A percentile compares a stretch with the other conserved stretches of the same genome.
Conservation (phyloP, 1,140 invertebrate genomes). For the Dufourea novaeangliae region DNA sequence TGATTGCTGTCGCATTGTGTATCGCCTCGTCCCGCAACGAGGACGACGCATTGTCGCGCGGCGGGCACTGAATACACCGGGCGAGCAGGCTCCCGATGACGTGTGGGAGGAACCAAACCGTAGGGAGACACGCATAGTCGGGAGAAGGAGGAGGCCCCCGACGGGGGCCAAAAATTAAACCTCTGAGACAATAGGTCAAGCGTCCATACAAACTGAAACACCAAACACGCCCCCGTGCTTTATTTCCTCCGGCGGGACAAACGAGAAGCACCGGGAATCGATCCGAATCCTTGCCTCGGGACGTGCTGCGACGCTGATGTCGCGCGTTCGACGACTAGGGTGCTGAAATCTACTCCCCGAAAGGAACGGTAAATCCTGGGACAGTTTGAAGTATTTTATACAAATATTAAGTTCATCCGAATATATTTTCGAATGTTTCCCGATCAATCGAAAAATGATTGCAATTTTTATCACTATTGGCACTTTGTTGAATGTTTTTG, state of each 20-base stretch:
- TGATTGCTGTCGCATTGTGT: conserved; percentile 81
- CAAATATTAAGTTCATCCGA: no score
- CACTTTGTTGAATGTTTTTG: no score
- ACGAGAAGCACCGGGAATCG: conserved; percentile 17
- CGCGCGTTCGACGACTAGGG: neutral
- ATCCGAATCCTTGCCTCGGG: neutral
- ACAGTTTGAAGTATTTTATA: no score
- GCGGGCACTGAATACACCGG: conserved; percentile 68
- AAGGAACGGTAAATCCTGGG: no score
- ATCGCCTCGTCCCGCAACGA: conserved; percentile 68
- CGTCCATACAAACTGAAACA: conserved; percentile 78
- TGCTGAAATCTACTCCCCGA: neutral
- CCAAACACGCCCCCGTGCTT: conserved; percentile 78
- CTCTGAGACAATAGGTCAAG: conserved; percentile 81
- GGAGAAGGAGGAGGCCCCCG: conserved; percentile 19
- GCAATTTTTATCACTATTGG: no score
- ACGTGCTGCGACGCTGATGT: neutral
- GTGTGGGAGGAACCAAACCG: conserved; percentile 56
- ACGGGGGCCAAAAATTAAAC: conserved; percentile 79
- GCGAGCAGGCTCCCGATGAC: conserved; percentile 69
- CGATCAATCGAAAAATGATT: no score
- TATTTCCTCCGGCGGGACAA: conserved; percentile 47
- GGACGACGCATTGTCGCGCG: conserved; percentile 73
- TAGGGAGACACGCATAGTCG: conserved; percentile 17
- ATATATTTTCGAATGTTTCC: no score